These are phyloP conservation scores for Drosophila baimaii DNA, from an alignment of 1,140 invertebrate species.

Conservation along the genomic window DNA sequence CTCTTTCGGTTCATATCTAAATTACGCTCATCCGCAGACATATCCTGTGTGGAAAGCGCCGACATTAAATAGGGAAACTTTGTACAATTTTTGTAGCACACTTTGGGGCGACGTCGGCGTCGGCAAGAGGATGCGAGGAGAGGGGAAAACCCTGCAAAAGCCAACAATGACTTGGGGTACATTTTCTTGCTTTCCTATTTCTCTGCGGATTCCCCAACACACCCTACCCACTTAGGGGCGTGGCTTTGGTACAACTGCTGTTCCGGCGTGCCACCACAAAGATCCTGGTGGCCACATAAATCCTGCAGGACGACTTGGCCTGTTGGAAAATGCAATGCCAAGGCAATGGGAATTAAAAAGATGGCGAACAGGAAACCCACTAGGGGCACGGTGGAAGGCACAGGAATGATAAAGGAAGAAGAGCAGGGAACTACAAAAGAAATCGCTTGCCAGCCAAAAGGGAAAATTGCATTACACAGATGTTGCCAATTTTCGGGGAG, in stretches of 20 bases:
- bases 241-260: conserved; percentile 31
- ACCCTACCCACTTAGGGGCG: conserved; percentile 46
- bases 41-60: conserved; percentile 41
- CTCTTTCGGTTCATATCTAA: conserved; percentile 52
- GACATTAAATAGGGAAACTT: conserved; percentile 40
- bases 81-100: conserved; percentile 58
- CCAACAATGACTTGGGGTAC: conserved; percentile 29
- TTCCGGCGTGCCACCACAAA: conserved; percentile 38
- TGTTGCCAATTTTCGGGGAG: conserved; percentile 68
- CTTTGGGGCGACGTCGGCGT: conserved; percentile 30
- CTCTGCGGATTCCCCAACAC: conserved; percentile 21
- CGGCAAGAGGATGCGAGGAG: neutral
- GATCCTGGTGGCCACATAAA: conserved; percentile 52
- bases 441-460: conserved; percentile 59
- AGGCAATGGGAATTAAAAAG: conserved; percentile 56
- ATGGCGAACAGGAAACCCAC: conserved; percentile 24
- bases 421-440: conserved; percentile 34
- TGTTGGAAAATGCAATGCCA: conserved; percentile 43
- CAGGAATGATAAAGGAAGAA: conserved; percentile 24
- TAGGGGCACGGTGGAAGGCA: conserved; percentile 2
- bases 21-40: conserved; percentile 63
- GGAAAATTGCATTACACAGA: conserved; percentile 79
- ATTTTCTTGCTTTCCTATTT: conserved; percentile 19
- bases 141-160: neutral
- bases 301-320: conserved; percentile 39